Evolutionary conservation across 2,888 invertebrate genomes (phyloP), one percentile per base, ranked within the genome.

Genomic region (Notocelia uddmanniana): DNA sequence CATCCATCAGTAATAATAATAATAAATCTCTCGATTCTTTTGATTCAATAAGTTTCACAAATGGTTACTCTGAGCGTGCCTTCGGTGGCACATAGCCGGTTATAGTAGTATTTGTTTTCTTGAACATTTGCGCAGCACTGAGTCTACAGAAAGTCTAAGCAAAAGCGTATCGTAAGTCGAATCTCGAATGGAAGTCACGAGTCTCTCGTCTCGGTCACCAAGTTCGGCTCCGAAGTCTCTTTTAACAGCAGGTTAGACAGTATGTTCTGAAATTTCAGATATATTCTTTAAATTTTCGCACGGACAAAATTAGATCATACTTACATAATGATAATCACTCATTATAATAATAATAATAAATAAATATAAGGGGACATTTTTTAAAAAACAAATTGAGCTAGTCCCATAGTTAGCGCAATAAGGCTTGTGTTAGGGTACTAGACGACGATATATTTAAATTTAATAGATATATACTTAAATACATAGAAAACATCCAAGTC

Each of bases 221-320:
- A 41, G 52, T 59, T 70, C 50, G 52, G 64, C 9, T 70, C 70
- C 37, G 69, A 15, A 1, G 50, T 23, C 15, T 66, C 64, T 21
- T 70, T 70, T 26, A 70, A 34, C 31, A 70, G 50, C 48, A 70
- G 50, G 37, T 64, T 58, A 13, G 70, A 59, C 15, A 68, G 37
- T 11, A 37, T 13, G 10, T 59, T 70, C 70, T 70, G 58, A n/a
- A 70, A 70, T 31, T 18, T 11, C 23, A 68, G 15, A 19, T 26
- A 23, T 11, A n/a, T 52, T 63, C 6, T n/a, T 11, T 48, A 50
- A 19, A n/a, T 18, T 52, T 50, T 64, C 34, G 63, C 50, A 21
- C 34, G 18, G 19, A 50, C 62, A 50, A 26, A 31, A 57, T 15
- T 41, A 41, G 2, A 11, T 41, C 13, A 41, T 18, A 18, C n/a